Base-by-base conservation (phyloP, 2,113 vertebrate genomes). In the Podilymbus podiceps region DNA sequence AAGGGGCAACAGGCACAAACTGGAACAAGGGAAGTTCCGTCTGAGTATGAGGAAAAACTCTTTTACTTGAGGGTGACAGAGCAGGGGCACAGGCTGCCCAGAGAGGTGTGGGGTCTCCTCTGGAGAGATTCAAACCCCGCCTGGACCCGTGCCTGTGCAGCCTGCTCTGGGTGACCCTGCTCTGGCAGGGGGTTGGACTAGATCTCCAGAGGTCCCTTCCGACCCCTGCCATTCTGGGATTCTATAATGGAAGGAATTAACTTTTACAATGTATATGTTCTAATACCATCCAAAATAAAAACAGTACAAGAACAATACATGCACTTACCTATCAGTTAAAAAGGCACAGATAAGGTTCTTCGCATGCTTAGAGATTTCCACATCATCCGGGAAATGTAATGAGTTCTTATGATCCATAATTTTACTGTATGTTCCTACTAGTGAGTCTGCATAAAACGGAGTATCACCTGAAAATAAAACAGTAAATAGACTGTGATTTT, bases 351-450 rank as follows among this genome's bases (percentile, higher is more conserved):
- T 99, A 94, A 99, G 99, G 87, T 98, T 99, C 98, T 99, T 99
- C 49, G 99, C 99, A 92, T 99, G 98, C 95, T 99, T 99, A 72
- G 99, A 99, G 97, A 99, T 99, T 97, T 99, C 99, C 89, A 99
- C 99, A 68, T 99, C 99, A 97, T 99, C 99, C 0, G 99, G 99
- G 94, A 99, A 99, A 97, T 98, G 99, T 8, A 99, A 97, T 23
- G 99, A 99, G 97, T 99, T 99, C 97, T 99, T 99, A 95, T 99
- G 99, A 98, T 99, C 99, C 99, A 99, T 99, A 97, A 99, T 99
- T 98, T 99, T 99, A 98, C 99, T 99, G 52, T 99, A 99, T 0
- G 99, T 99, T 97, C 99, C 99, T 88, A 99, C 99, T 92, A 99
- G 97, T 2, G 99, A 99, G 97, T 99, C 99, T 6, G 99, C 99